Percentiles rank a stretch among this genome's conserved stretches.
phyloP scores from a whole-genome alignment of 2,888 invertebrate species.

The Plebejus melissa region DNA sequence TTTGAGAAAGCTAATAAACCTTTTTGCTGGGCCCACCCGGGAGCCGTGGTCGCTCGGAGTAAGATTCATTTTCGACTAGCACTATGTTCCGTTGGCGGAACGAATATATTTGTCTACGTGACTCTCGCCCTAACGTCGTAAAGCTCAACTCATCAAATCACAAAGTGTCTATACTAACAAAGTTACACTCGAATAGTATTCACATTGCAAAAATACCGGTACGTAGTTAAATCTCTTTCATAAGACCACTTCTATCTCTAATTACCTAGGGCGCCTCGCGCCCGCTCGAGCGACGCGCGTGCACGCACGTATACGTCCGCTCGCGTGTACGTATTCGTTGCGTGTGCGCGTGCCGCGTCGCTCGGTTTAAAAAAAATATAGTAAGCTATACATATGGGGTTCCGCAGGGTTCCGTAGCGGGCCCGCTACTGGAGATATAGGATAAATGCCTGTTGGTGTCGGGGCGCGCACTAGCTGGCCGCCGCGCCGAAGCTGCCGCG shows the following conservation, averaged over 20 bases:
- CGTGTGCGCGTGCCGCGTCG: neutral
- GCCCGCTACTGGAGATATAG: constrained; percentile 37
- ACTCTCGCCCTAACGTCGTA: constrained; percentile 25
- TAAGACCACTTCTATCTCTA: constrained; percentile 48
- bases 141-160: constrained; percentile 30
- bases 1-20: neutral
- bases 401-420: constrained; percentile 38
- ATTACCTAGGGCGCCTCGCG: constrained; percentile 32
- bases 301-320: neutral
- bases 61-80: constrained; percentile 73
- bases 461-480: constrained; percentile 71
- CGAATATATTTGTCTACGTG: constrained; percentile 23
- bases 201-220: constrained; percentile 52
- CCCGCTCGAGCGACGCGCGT: neutral
- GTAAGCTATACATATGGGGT: constrained; percentile 33
- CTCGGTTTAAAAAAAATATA: constrained; percentile 20
- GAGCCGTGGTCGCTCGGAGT: constrained; percentile 44
- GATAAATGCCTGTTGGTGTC: constrained; percentile 34
- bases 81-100: constrained; percentile 32
- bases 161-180: constrained; percentile 27
- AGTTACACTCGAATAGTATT: constrained; percentile 47
- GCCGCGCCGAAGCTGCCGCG: constrained; percentile 78
- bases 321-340: neutral
- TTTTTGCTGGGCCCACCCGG: neutral
- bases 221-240: constrained; percentile 63